Conservation (phyloP, 1,140 invertebrate species). For the Brachionus rotundiformis region DNA sequence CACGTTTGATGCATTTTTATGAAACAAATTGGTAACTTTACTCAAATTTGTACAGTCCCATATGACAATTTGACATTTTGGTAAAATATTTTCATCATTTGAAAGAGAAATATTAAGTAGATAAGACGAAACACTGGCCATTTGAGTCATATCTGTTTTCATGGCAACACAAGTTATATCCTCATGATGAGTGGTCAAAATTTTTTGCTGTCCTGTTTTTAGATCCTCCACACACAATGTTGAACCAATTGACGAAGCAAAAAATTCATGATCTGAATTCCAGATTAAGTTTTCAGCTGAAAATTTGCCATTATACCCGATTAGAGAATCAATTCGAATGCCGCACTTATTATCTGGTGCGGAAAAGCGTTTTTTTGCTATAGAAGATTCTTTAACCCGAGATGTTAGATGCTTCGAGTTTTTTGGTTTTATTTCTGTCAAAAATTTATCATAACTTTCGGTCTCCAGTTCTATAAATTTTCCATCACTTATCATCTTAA, state of each 20-base stretch:
- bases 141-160: slow-evolving; percentile 57
- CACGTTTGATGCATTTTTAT: slow-evolving; percentile 58
- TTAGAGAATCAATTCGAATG: slow-evolving; percentile 58
- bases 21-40: slow-evolving; percentile 54
- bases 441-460: neutral
- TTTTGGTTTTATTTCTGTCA: neutral
- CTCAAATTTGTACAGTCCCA: slow-evolving; percentile 21
- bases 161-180: slow-evolving; percentile 61
- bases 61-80: slow-evolving; percentile 44
- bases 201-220: slow-evolving; percentile 58
- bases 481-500: neutral
- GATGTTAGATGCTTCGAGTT: neutral
- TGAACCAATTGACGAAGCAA: slow-evolving; percentile 61
- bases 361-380: slow-evolving; percentile 59
- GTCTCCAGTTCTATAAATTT: slow-evolving; percentile 1
- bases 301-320: slow-evolving; percentile 62
- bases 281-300: slow-evolving; percentile 26
- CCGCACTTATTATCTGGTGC: slow-evolving; percentile 63
- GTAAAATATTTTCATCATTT: neutral
- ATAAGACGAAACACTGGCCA: slow-evolving; percentile 15
- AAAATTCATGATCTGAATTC: slow-evolving; percentile 57
- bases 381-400: neutral
- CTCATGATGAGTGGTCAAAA: slow-evolving; percentile 59
- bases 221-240: slow-evolving; percentile 62
- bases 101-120: slow-evolving; percentile 1